A percentile compares a stretch with the other conserved stretches of the same genome.
phyloP scores from a whole-genome alignment of 92 coral and sea anemone species.

The Parazoanthus atlanticus region DNA sequence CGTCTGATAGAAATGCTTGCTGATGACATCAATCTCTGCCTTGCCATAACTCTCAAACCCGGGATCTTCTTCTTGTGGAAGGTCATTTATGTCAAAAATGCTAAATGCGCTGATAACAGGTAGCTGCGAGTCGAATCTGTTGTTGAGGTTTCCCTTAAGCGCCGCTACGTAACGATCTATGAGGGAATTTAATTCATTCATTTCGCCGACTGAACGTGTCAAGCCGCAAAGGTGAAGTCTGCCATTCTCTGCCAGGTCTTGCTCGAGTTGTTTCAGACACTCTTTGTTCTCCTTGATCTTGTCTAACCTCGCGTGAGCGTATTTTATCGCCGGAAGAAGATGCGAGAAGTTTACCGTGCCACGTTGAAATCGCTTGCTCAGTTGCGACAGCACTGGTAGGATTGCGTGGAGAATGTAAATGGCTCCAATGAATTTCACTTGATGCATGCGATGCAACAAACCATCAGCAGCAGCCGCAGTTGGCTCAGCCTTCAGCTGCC shows the following conservation, averaged over 20 bases:
- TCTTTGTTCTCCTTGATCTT: conserved; percentile 6
- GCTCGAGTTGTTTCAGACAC: conserved; percentile 30
- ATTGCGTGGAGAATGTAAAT: conserved; percentile 17
- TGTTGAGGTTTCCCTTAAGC: conserved; percentile 5
- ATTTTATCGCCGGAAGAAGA: background rate
- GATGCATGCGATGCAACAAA: background rate
- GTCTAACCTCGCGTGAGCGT: conserved; percentile 33
- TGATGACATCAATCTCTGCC: conserved; percentile 41
- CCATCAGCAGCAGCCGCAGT: conserved; percentile 28
- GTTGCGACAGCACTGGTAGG: conserved; percentile 17
- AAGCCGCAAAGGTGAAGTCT: conserved; percentile 12
- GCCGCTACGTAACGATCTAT: conserved; percentile 6
- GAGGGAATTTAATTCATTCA: background rate
- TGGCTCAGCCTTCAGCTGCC: conserved; percentile 15
- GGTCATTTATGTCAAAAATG: conserved; percentile 24
- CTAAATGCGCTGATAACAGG: conserved; percentile 19
- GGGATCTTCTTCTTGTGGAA: conserved; percentile 32
- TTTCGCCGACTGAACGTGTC: background rate
- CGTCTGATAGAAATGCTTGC: conserved; percentile 33
- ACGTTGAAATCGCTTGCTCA: background rate
- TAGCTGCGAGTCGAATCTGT: conserved; percentile 5
- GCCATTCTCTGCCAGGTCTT: conserved; percentile 23
- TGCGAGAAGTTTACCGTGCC: background rate
- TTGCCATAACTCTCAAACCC: conserved; percentile 39
- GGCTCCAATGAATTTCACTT: conserved; percentile 20